phyloP scores from a whole-genome alignment of 1,140 invertebrate genomes.

The Camponotus floridanus region DNA sequence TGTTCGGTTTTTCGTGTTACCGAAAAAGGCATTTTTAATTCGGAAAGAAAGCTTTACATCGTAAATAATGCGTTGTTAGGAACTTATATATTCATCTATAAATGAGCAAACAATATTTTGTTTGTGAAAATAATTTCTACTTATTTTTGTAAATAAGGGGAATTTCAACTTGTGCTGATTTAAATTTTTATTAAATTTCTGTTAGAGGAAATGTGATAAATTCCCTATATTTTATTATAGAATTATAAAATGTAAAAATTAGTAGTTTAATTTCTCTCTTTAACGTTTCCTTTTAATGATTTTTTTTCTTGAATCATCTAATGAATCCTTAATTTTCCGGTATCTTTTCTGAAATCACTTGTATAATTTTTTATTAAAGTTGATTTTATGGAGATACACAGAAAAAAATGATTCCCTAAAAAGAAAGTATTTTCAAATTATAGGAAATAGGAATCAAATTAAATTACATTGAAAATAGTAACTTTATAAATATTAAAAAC shows the following conservation, averaged over 20 bases:
- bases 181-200: neutral
- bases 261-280: neutral
- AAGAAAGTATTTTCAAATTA: neutral
- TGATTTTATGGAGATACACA: neutral
- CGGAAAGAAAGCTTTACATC: conserved; percentile 15
- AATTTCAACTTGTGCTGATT: neutral
- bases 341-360: neutral
- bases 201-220: neutral
- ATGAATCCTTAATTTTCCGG: neutral
- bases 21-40: conserved; percentile 14
- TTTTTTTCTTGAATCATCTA: neutral
- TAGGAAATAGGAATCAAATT: neutral
- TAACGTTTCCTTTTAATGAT: neutral
- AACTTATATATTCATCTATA: neutral
- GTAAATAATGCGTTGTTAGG: neutral
- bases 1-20: conserved; percentile 13
- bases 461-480: neutral
- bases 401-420: neutral
- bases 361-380: neutral
- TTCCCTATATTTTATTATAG: neutral
- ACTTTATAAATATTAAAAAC: neutral
- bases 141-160: neutral
- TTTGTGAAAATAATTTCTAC: neutral
- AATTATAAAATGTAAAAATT: neutral
- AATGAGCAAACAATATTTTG: neutral